These are phyloP conservation scores for Pimpla rufipes DNA, from an alignment of 2,888 invertebrate species.

Conservation along the genomic window DNA sequence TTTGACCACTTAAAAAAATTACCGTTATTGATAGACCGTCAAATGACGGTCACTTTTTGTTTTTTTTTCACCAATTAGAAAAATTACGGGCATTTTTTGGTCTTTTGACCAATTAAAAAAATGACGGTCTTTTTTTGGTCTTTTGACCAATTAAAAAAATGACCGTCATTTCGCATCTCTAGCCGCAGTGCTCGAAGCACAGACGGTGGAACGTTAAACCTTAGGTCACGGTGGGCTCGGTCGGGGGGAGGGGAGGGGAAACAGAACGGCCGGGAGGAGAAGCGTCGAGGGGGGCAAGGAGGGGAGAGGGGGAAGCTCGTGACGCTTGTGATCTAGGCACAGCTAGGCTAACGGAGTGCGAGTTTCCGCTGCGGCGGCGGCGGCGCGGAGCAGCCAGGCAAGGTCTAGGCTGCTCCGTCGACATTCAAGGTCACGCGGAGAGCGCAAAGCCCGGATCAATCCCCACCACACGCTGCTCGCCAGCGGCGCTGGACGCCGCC, in stretches of 20 bases:
- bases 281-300: neutral
- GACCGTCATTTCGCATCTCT: no score
- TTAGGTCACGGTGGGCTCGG: neutral
- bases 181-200: no score
- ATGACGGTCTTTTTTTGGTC: no score
- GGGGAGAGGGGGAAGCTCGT: neutral
- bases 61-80: no score
- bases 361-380: constrained; percentile 25
- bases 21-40: no score
- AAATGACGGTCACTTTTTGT: no score
- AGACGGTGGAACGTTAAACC: no score
- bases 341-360: constrained; percentile 8
- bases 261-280: no score
- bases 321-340: constrained; percentile 8
- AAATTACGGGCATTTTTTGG: no score
- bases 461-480: constrained; percentile 70
- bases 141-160: no score
- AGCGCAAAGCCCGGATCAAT: constrained; percentile 79
- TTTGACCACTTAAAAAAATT: no score
- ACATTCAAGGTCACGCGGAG: constrained; percentile 82
- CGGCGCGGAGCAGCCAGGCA: constrained; percentile 70
- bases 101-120: no score
- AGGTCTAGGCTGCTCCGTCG: constrained; percentile 82
- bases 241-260: neutral
- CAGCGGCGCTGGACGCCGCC: constrained; percentile 45